Base-by-base conservation (phyloP, 2,797 vertebrate species). In the Hoplostethus atlanticus region DNA sequence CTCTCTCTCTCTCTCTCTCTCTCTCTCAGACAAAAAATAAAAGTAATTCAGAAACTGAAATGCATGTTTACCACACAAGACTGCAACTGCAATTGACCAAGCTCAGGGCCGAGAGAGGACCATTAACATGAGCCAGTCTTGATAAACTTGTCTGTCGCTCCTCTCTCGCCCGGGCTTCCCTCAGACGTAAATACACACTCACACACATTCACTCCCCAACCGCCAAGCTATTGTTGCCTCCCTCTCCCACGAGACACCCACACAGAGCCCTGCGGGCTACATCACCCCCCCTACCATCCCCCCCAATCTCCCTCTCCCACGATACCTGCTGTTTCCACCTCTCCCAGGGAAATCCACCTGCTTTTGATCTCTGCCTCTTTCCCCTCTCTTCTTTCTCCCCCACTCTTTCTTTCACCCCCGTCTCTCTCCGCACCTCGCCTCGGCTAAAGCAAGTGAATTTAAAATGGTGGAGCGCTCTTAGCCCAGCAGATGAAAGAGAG, bases 401-500 rank as follows among this genome's bases (percentile, higher is more conserved):
- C 75, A 75, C 21, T 71, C 36, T 73, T 74, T 82, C 82, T 86
- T 85, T 88, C 87, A 77, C 84, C 68, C 71, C 11, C 21, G 21
- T 21, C 63, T 91, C 63, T 91, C 55, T 92, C 89, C 70, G 77
- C 87, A 85, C 87, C 84, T 89, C 54, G 63, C 69, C 84, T 71
- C 72, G 28, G 71, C 84, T 74, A 76, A 86, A 84, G 89, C 84
- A 88, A 87, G 84, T 89, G 91, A 91, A 92, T 92, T 89, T 87
- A 90, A 91, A 91, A 89, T 86, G 83, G 84, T 68, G 80, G 72
- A 73, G 79, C 68, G 21, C 86, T 85, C 77, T 80, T 81, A 89
- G 86, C 77, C 80, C 62, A 57, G 6, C 11, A 58, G 89, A 91
- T 94, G 90, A 93, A 93, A 93, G 90, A 73, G 80, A 72, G 90